phyloP scores from a whole-genome alignment of 2,888 invertebrate genomes.

The Chloroclystis v-ata region DNA sequence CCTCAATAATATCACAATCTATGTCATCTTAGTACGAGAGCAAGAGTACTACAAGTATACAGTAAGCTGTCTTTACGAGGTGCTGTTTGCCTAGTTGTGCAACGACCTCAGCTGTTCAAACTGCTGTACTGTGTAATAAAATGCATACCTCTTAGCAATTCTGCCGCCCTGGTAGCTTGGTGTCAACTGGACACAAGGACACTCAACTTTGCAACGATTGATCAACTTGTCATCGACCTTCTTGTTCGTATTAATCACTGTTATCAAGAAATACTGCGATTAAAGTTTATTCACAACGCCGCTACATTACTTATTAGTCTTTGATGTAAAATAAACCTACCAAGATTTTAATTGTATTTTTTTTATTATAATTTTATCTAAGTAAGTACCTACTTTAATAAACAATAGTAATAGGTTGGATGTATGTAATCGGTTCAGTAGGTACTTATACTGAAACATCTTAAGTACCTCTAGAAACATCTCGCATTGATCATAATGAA shows the following conservation, averaged over 20 bases:
- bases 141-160: conserved; percentile 16
- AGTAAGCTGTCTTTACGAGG: conserved; percentile 2
- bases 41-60: not conserved
- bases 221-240: not conserved
- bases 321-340: too few relatives aligned
- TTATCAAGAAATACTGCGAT: not conserved
- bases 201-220: conserved; percentile 15
- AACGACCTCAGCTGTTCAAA: conserved; percentile 19
- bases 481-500: too few relatives aligned
- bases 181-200: conserved; percentile 28
- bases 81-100: conserved; percentile 26
- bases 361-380: too few relatives aligned
- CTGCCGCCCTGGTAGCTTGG: conserved; percentile 25
- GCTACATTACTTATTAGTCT: too few relatives aligned
- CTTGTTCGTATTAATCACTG: too few relatives aligned
- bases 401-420: too few relatives aligned
- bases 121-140: conserved; percentile 11
- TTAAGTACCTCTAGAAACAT: too few relatives aligned
- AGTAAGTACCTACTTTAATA: too few relatives aligned
- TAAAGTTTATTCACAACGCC: too few relatives aligned
- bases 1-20: not conserved
- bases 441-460: too few relatives aligned
- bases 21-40: not conserved
- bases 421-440: too few relatives aligned
- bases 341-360: too few relatives aligned